Conservation (phyloP, 2,888 invertebrate genomes). For the Ormia ochracea region DNA sequence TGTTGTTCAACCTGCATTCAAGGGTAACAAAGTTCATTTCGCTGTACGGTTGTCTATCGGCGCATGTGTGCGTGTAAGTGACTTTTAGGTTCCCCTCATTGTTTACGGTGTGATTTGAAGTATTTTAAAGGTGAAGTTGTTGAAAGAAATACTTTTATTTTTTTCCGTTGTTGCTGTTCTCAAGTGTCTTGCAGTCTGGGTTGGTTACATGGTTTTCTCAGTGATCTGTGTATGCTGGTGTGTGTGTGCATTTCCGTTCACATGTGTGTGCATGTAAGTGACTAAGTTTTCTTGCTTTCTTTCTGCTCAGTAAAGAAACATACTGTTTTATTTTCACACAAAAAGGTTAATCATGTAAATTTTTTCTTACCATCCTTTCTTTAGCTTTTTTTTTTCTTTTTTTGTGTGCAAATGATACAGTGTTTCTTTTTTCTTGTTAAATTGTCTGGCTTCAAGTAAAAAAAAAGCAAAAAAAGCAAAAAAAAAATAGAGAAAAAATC, state of each 20-base stretch:
- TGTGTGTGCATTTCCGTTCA: background rate
- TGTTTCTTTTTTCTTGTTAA: conserved; percentile 54
- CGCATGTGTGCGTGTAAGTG: background rate
- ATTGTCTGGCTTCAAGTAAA: conserved; percentile 63
- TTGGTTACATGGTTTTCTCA: background rate
- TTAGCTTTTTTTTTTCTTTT: background rate
- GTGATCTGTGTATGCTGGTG: background rate
- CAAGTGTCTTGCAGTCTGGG: conserved; percentile 56
- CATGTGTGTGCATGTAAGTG: background rate
- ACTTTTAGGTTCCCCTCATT: conserved; percentile 53
- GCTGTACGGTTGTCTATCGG: background rate
- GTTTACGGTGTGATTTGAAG: conserved; percentile 62
- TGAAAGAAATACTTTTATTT: conserved; percentile 26
- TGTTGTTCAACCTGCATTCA: conserved; percentile 55
- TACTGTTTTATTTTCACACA: conserved; percentile 36
- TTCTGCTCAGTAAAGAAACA: conserved; percentile 10
- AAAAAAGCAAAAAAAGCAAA: conserved; percentile 11
- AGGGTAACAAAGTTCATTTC: conserved; percentile 61
- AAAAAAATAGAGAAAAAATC: too few relatives aligned
- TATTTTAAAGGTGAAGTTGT: conserved; percentile 62
- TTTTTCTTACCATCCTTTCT: conserved; percentile 21
- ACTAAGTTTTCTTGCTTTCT: background rate
- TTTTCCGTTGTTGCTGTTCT: conserved; percentile 34
- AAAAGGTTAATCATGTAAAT: conserved; percentile 62
- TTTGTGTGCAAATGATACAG: conserved; percentile 52